A percentile compares a stretch with the other conserved stretches of the same genome.
Evolutionary conservation across 2,888 invertebrate genomes (phyloP).

Genomic region (Acrobasis repandana): DNA sequence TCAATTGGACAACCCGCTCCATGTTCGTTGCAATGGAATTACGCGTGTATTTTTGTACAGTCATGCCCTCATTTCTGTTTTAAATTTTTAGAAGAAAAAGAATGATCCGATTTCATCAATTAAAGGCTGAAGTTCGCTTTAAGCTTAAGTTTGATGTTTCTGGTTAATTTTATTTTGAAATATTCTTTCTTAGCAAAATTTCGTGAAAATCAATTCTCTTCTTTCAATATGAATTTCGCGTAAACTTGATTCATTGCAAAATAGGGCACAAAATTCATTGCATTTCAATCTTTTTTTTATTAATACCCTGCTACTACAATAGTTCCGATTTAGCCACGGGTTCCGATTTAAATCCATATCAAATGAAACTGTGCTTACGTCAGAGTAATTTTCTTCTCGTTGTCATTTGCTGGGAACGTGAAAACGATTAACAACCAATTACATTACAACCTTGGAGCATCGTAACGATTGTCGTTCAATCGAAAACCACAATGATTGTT

Average conservation of each 20-base stretch:
- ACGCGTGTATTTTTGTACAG: conserved; percentile 1
- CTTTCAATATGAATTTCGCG: not conserved
- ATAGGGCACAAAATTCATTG: too few relatives aligned
- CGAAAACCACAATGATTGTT: not conserved
- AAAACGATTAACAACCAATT: conserved; percentile 18
- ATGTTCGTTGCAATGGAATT: conserved; percentile 2
- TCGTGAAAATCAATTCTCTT: not conserved
- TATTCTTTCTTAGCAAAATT: not conserved
- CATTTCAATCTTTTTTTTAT: too few relatives aligned
- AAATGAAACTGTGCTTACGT: not conserved
- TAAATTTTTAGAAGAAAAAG: not conserved
- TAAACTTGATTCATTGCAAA: too few relatives aligned
- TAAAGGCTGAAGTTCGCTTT: not conserved
- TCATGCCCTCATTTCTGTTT: conserved; percentile 17
- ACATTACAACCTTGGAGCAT: conserved; percentile 9
- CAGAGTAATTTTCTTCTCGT: conserved; percentile 14
- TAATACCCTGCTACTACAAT: not conserved
- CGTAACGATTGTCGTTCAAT: conserved; percentile 10
- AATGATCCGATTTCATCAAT: not conserved
- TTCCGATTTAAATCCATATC: not conserved
- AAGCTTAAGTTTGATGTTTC: too few relatives aligned
- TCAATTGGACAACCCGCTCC: conserved; percentile 48
- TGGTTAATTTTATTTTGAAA: too few relatives aligned
- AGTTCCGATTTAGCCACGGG: not conserved
- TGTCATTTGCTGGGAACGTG: conserved; percentile 14